Evolutionary conservation across 2,888 invertebrate genomes (phyloP).

Genomic region (Lissocephala sabroskyi): DNA sequence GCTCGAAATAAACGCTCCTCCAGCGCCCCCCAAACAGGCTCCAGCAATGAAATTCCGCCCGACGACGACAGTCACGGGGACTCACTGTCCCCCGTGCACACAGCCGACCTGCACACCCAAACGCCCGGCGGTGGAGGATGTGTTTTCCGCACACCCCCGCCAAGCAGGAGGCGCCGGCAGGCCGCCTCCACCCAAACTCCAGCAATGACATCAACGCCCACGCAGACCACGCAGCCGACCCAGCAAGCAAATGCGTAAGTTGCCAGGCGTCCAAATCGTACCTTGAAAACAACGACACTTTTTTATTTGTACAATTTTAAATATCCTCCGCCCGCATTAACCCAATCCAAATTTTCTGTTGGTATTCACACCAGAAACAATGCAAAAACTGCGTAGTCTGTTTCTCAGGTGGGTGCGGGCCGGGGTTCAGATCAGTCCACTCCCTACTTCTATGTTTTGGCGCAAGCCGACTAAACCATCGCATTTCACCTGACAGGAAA

Average conservation of each 20-base stretch:
- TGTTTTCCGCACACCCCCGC: constrained; percentile 47
- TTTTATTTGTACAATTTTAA: background rate
- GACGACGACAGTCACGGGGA: too few relatives aligned
- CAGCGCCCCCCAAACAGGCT: too few relatives aligned
- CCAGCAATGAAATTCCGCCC: too few relatives aligned
- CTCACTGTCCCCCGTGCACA: constrained; percentile 42
- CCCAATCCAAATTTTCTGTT: constrained; percentile 52
- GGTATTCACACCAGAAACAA: constrained; percentile 35
- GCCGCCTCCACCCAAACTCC: constrained; percentile 9
- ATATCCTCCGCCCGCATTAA: background rate
- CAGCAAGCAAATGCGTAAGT: constrained; percentile 55
- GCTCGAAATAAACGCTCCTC: constrained; percentile 65
- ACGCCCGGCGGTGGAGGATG: constrained; percentile 46
- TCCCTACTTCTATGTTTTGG: too few relatives aligned
- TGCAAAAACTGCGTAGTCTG: constrained; percentile 68
- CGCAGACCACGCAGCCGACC: background rate
- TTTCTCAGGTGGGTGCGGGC: constrained; percentile 66
- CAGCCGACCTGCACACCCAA: constrained; percentile 46
- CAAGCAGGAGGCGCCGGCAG: constrained; percentile 49
- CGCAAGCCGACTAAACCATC: too few relatives aligned
- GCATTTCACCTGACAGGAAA: constrained; percentile 35
- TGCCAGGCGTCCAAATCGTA: constrained; percentile 24
- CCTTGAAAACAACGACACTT: constrained; percentile 2
- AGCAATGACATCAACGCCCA: constrained; percentile 8
- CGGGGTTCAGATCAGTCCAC: too few relatives aligned